These are phyloP conservation scores for Megaceryle alcyon DNA, from an alignment of 2,797 vertebrate genomes.

Conservation along the genomic window DNA sequence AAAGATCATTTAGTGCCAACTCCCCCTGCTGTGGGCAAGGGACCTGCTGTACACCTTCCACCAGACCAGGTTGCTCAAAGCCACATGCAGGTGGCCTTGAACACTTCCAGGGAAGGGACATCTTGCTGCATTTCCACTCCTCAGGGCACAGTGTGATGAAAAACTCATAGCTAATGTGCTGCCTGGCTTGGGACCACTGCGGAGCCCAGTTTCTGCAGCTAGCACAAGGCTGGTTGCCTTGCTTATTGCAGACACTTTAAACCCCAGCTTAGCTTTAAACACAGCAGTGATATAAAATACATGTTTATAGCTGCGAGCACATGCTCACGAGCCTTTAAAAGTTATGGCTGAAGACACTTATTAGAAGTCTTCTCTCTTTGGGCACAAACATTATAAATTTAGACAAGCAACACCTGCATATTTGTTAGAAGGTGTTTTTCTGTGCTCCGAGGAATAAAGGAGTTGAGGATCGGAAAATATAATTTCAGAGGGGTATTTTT, in stretches of 20 bases:
- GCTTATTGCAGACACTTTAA: constrained; percentile 4
- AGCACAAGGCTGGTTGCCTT: background rate
- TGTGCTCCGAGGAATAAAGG: background rate
- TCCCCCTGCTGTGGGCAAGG: background rate
- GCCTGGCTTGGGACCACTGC: background rate
- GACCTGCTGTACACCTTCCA: background rate
- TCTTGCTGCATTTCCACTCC: background rate
- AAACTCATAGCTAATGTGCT: background rate
- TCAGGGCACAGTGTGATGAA: accelerated
- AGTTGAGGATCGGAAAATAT: background rate
- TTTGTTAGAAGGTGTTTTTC: background rate
- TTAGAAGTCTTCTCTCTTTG: background rate
- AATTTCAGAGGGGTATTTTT: background rate
- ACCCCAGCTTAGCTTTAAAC: background rate
- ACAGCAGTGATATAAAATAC: background rate
- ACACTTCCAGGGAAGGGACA: no score
- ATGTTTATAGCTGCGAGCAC: background rate
- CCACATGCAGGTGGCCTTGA: background rate
- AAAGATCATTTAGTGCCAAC: background rate
- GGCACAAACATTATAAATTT: accelerated
- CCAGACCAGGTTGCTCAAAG: background rate
- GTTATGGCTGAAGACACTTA: background rate
- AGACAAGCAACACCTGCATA: background rate
- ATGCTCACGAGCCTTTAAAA: background rate
- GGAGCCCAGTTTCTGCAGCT: background rate